Conservation (phyloP, 23 tunicate species). For the Botrylloides violaceus region DNA sequence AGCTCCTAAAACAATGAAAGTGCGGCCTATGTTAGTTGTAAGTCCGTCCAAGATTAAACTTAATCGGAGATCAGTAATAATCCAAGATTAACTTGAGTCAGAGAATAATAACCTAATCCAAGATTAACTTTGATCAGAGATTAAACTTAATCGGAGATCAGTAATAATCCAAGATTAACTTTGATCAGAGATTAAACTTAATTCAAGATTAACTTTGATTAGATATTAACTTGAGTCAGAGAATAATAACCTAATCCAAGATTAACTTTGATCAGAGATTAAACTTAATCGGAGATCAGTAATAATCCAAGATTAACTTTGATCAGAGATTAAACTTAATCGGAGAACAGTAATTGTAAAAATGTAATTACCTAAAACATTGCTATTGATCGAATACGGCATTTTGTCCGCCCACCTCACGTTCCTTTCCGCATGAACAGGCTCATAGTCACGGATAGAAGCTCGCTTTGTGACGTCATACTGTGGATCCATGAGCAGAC, state of each 20-base stretch:
- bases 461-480: constrained; percentile 9
- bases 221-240: no score
- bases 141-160: no score
- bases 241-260: background rate
- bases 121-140: no score
- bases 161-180: no score
- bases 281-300: no score
- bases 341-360: no score
- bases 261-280: no score
- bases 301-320: no score
- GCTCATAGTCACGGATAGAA: constrained; percentile 22
- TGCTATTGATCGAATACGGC: background rate
- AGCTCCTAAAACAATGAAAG: background rate
- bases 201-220: background rate
- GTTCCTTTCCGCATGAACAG: constrained; percentile 4
- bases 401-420: constrained; percentile 24
- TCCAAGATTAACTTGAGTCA: no score
- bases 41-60: background rate
- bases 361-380: background rate
- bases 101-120: background rate
- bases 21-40: background rate
- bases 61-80: background rate
- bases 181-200: background rate
- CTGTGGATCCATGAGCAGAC: constrained; percentile 13
- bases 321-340: background rate